Evolutionary conservation across 2,113 vertebrate species (phyloP).

Genomic region (Meleagris gallopavo): DNA sequence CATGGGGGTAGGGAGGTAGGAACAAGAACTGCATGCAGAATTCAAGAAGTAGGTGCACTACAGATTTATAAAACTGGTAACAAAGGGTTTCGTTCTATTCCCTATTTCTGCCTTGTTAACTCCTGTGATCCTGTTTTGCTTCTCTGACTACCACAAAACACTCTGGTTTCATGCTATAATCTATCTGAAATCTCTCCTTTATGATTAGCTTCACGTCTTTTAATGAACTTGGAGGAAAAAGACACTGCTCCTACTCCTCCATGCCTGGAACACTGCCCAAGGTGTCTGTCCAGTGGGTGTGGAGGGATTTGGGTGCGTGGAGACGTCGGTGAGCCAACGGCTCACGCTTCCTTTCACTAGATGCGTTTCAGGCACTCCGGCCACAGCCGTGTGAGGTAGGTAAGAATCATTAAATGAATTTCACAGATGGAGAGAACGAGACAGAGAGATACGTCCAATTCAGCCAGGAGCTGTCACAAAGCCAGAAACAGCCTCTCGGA

Average conservation of each 20-base stretch:
- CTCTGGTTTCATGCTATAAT: not conserved
- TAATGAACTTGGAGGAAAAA: slow-evolving; percentile 15
- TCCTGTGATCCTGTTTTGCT: slow-evolving; percentile 35
- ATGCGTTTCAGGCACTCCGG: not conserved
- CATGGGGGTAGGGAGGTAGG: not conserved
- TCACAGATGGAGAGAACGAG: slow-evolving; percentile 56
- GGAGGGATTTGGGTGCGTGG: not conserved
- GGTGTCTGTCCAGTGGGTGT: not conserved
- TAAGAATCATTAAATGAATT: slow-evolving; percentile 39
- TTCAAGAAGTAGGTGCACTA: not conserved
- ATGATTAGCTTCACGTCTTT: not conserved
- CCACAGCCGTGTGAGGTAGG: slow-evolving; percentile 31
- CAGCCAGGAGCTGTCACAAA: not conserved
- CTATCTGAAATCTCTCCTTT: not conserved
- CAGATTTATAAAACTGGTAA: slow-evolving; percentile 27
- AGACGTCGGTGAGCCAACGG: slow-evolving; percentile 13
- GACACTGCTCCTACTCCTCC: not conserved
- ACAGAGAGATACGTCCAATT: not conserved
- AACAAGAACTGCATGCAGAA: not conserved
- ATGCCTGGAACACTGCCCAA: not conserved
- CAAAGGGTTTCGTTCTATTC: slow-evolving; percentile 24
- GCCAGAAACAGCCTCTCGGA: slow-evolving; percentile 22
- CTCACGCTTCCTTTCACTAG: not conserved
- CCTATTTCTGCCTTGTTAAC: slow-evolving; percentile 45
- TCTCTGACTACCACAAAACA: not conserved